Evolutionary conservation across 2,113 vertebrate genomes (phyloP), one percentile per base, ranked within the genome.

Genomic region (Scopus umbretta): DNA sequence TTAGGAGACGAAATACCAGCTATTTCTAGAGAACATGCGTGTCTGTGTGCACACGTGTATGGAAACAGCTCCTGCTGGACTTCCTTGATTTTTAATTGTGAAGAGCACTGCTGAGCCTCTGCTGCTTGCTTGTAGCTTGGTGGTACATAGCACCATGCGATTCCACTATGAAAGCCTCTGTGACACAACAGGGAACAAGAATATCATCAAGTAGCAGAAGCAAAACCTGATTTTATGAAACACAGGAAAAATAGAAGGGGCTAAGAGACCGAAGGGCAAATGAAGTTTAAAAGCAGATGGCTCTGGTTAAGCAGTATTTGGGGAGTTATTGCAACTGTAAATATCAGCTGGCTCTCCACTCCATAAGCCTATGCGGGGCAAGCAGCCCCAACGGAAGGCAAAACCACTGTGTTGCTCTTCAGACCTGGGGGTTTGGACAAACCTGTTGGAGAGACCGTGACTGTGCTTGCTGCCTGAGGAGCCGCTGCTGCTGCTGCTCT

Each of bases 391-490:
- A 6, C 3, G 7, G 27, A 47, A 40, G 25, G 21, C 5, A 75
- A 66, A 62, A 30, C 4, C 29, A 12, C 36, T 4, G 32, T 9
- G 23, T 4, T 9, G 61, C 52, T n/a, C 56, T 18, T 47, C 59
- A 14, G 10, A 15, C 16, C 9, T 6, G 29, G 58, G 62, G 42
- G n/a, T 53, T 61, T n/a, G 76, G 56, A 97, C 97, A 67, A 84
- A 98, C 98, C 97, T 98, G 97, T 10, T 97, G 97, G 88, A 97
- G 97, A 49, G 97, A 83, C 19, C 96, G 97, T 34, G 97, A 17
- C 95, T 98, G 98, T 26, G 94, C 95, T 43, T 98, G 98, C 63
- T 98, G 96, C 76, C 94, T 89, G 50, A 98, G 96, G 67, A 98
- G 86, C 50, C 96, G 96, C 45, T 98, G 97, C 62, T 98, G 97